A percentile compares a stretch with the other conserved stretches of the same genome.
phyloP scores from a whole-genome alignment of 1,140 invertebrate species.

The Lepidostoma basale region DNA sequence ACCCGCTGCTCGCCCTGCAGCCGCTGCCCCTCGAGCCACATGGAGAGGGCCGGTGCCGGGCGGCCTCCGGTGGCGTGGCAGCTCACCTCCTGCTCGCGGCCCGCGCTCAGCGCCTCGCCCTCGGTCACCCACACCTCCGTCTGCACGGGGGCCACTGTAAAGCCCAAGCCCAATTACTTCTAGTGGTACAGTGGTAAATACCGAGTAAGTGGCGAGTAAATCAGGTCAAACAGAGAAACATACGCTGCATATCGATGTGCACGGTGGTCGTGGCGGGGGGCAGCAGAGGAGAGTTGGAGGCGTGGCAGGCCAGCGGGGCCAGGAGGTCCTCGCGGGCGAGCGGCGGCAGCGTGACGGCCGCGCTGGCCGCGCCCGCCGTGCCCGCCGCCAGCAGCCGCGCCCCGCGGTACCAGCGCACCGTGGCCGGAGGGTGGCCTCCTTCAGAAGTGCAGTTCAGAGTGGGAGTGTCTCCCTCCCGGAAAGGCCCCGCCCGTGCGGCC shows the following conservation, averaged over 20 bases:
- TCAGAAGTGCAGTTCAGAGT: constrained; percentile 81
- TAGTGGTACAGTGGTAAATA: no score
- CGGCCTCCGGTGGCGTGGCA: constrained; percentile 81
- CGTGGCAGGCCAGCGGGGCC: constrained; percentile 73
- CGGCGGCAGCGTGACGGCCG: constrained; percentile 62
- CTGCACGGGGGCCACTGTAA: constrained; percentile 76
- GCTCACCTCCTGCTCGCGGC: constrained; percentile 74
- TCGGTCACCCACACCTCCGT: constrained; percentile 78
- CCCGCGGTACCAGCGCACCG: constrained; percentile 85
- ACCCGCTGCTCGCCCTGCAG: constrained; percentile 66
- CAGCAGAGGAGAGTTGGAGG: constrained; percentile 75
- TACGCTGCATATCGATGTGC: constrained; percentile 69
- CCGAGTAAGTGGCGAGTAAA: no score
- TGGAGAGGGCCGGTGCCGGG: constrained; percentile 77
- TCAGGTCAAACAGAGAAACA: not conserved
- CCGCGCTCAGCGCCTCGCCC: constrained; percentile 80
- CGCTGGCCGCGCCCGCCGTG: constrained; percentile 72
- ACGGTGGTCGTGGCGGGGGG: constrained; percentile 70
- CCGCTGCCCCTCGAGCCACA: constrained; percentile 78
- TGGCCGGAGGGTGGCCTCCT: constrained; percentile 82
- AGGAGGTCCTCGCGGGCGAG: constrained; percentile 70
- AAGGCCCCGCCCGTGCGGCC: constrained; percentile 76
- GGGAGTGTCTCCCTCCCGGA: constrained; percentile 81
- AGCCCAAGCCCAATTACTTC: no score
- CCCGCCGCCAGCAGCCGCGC: constrained; percentile 68